Percentiles rank a stretch among this genome's conserved stretches.
Conservation (phyloP, 2,888 invertebrate species). For the Muscina levida region DNA sequence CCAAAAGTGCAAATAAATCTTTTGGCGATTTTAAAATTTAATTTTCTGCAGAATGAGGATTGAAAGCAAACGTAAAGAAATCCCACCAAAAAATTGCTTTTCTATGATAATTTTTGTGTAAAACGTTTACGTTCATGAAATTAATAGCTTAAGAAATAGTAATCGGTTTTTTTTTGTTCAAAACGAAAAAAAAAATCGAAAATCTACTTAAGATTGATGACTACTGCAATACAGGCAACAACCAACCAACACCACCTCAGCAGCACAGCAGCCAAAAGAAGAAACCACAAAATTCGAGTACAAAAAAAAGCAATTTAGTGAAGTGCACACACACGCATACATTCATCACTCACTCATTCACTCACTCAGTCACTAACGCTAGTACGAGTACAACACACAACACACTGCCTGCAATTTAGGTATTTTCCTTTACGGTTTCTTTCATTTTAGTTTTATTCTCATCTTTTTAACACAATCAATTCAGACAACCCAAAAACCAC, state of each 20-base stretch:
- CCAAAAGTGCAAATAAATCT: constrained; percentile 45
- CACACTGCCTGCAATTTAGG: neutral
- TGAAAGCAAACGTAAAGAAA: neutral
- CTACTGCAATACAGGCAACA: constrained; percentile 56
- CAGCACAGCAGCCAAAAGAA: neutral
- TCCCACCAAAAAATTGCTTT: constrained; percentile 48
- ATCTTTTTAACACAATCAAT: constrained; percentile 45
- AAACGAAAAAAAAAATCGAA: constrained; percentile 28
- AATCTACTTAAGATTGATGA: constrained; percentile 64
- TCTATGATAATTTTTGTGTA: constrained; percentile 57
- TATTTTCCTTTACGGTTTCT: neutral
- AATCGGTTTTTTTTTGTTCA: constrained; percentile 4
- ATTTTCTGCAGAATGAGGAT: constrained; percentile 18
- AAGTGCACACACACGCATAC: constrained; percentile 47
- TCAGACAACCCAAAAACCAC: constrained; percentile 33
- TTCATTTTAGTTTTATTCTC: constrained; percentile 16
- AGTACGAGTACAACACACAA: too few relatives aligned
- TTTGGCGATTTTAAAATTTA: constrained; percentile 42
- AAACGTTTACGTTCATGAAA: constrained; percentile 48
- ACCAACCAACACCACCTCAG: constrained; percentile 48
- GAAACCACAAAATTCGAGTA: constrained; percentile 53
- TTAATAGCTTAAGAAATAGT: constrained; percentile 43
- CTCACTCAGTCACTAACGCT: too few relatives aligned
- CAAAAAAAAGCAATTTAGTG: constrained; percentile 59
- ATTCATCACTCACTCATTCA: constrained; percentile 27